Evolutionary conservation across 1,140 invertebrate genomes (phyloP), one percentile per base, ranked within the genome.

Genomic region (Zaprionus nigranus): DNA sequence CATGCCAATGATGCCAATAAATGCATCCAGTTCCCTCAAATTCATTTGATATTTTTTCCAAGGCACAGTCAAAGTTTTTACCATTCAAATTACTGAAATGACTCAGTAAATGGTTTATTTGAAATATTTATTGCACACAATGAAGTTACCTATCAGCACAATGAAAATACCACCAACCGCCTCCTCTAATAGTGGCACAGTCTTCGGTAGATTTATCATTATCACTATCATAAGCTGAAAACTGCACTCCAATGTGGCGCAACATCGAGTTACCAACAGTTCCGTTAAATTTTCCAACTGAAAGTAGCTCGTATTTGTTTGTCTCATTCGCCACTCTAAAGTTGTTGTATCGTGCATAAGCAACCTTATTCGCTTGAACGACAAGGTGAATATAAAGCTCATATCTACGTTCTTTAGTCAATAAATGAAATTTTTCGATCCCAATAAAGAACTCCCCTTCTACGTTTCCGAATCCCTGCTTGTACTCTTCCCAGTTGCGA

Each of bases 371-470:
- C 5, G 38, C 26, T 38, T 56, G n/a, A 12, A 56, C 59, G 5
- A 38, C 49, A 12, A 70, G 13, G 17, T 70, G 67, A n/a, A 70
- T 17, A 34, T 70, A 70, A 15, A 70, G 51, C 7, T 70, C 67
- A 22, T 70, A 26, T 12, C 28, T 60, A 3, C n/a, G 5, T 54
- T 17, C 5, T 11, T 62, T 70, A 26, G 67, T 70, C 13, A 70
- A 17, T 6, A 15, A 5, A 20, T 70, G 20, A 20, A 70, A 43
- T 6, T 15, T 38, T 20, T 63, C 24, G 1, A 70, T 20, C 15
- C 67, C 67, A 17, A 70, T 43, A 22, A 62, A 62, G 11, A 28
- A 46, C 15, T 62, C 60, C 9, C 60, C 60, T 4, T 11, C 40
- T 13, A 62, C 1, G 9, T 49, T 28, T 0, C 60, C 60, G 17